Evolutionary conservation across 2,888 invertebrate genomes (phyloP).

Genomic region (Sepioteuthis lessoniana): DNA sequence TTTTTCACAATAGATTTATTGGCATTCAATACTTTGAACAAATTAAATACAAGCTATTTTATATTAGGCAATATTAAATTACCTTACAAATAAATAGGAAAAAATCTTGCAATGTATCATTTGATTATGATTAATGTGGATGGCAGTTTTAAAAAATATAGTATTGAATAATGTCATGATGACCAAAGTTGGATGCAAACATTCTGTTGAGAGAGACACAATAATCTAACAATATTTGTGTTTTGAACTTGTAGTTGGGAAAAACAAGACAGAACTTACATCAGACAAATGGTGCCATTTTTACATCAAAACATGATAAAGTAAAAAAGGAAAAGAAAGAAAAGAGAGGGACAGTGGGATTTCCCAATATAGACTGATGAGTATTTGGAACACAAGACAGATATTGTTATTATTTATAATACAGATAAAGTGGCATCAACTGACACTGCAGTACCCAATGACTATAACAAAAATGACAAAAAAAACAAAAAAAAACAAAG

Average conservation of each 20-base stretch:
- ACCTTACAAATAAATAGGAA: too few relatives aligned
- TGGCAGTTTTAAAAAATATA: not conserved
- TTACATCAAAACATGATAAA: not conserved
- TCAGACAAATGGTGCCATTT: not conserved
- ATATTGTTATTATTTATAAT: slow-evolving; percentile 13
- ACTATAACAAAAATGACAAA: not conserved
- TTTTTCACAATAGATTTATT: too few relatives aligned
- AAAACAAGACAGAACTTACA: slow-evolving; percentile 20
- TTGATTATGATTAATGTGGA: too few relatives aligned
- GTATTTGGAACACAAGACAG: not conserved
- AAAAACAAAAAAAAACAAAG: not conserved
- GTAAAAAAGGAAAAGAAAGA: not conserved
- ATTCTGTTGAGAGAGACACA: not conserved
- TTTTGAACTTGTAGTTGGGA: not conserved
- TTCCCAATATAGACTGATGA: too few relatives aligned
- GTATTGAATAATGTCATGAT: not conserved
- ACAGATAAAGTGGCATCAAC: not conserved
- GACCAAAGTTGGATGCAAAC: slow-evolving; percentile 4
- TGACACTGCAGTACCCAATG: slow-evolving; percentile 20
- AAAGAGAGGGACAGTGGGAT: not conserved
- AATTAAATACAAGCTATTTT: too few relatives aligned
- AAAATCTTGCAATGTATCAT: too few relatives aligned
- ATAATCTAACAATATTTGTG: not conserved
- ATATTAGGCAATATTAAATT: too few relatives aligned
- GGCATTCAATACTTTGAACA: too few relatives aligned